phyloP scores from a whole-genome alignment of 1,140 invertebrate species.

The Zaprionus camerounensis region DNA sequence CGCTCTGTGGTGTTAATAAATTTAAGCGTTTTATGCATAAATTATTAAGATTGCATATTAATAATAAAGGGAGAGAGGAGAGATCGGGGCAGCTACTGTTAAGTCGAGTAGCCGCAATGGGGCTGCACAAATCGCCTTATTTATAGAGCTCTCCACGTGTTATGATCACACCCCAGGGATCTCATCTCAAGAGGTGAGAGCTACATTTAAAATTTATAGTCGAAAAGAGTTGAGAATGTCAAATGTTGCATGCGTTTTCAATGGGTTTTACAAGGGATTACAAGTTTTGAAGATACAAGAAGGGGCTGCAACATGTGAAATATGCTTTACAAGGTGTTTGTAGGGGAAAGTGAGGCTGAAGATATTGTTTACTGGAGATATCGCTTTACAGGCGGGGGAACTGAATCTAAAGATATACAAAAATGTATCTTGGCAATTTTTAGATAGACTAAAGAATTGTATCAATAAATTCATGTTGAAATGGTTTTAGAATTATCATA shows the following conservation, averaged over 20 bases:
- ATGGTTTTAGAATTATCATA: background rate
- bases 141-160: constrained; percentile 73
- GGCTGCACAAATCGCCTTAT: constrained; percentile 52
- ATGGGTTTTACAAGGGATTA: constrained; percentile 26
- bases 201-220: constrained; percentile 46
- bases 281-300: background rate
- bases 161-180: constrained; percentile 71
- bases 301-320: background rate
- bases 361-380: background rate
- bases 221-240: constrained; percentile 34
- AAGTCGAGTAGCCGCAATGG: constrained; percentile 43
- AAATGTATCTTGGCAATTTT: background rate
- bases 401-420: background rate
- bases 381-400: background rate
- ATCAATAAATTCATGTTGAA: background rate
- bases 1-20: constrained; percentile 59
- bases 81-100: constrained; percentile 12
- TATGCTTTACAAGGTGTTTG: constrained; percentile 19
- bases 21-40: constrained; percentile 72
- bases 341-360: background rate
- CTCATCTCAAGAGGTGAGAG: constrained; percentile 36
- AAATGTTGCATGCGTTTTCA: constrained; percentile 31
- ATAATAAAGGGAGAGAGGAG: constrained; percentile 32
- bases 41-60: constrained; percentile 72
- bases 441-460: background rate